A percentile compares a stretch with the other conserved stretches of the same genome.
Evolutionary conservation across 1,140 invertebrate genomes (phyloP).

Genomic region (Polyergus mexicanus): DNA sequence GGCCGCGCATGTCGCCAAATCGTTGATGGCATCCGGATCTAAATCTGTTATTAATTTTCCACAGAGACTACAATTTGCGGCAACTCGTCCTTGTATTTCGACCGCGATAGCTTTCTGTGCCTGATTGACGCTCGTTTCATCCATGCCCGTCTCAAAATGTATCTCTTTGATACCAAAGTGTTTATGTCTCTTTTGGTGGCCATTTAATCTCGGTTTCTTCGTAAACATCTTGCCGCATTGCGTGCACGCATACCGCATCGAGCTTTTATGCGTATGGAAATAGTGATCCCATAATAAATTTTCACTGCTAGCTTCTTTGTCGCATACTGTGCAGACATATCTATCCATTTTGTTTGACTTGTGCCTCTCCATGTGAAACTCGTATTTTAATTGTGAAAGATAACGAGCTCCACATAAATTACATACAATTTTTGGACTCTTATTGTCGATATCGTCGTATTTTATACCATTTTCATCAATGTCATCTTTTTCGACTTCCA

Average conservation of each 20-base stretch:
- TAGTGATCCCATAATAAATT: slow-evolving; percentile 75
- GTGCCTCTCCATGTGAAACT: slow-evolving; percentile 76
- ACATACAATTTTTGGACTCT: slow-evolving; percentile 63
- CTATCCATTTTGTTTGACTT: slow-evolving; percentile 67
- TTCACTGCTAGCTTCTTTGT: slow-evolving; percentile 70
- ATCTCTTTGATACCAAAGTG: slow-evolving; percentile 63
- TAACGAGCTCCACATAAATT: slow-evolving; percentile 69
- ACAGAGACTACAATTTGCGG: slow-evolving; percentile 70
- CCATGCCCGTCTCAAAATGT: slow-evolving; percentile 7
- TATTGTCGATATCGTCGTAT: slow-evolving; percentile 40
- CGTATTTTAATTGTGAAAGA: slow-evolving; percentile 66
- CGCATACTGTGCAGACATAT: slow-evolving; percentile 68
- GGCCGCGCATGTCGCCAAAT: slow-evolving; percentile 63
- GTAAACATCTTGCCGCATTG: slow-evolving; percentile 67
- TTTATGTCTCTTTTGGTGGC: slow-evolving; percentile 67
- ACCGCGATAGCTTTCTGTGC: slow-evolving; percentile 23
- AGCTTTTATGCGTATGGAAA: slow-evolving; percentile 67
- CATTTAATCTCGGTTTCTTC: slow-evolving; percentile 57
- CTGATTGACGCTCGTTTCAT: slow-evolving; percentile 9
- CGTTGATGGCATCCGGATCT: slow-evolving; percentile 70
- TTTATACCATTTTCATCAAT: neutral
- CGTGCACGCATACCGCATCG: slow-evolving; percentile 64
- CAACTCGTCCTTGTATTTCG: slow-evolving; percentile 25
- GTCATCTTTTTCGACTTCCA: neutral
- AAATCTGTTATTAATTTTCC: slow-evolving; percentile 66